A percentile compares a stretch with the other conserved stretches of the same genome.
phyloP scores from a whole-genome alignment of 2,113 vertebrate species.

The Chitala chitala region DNA sequence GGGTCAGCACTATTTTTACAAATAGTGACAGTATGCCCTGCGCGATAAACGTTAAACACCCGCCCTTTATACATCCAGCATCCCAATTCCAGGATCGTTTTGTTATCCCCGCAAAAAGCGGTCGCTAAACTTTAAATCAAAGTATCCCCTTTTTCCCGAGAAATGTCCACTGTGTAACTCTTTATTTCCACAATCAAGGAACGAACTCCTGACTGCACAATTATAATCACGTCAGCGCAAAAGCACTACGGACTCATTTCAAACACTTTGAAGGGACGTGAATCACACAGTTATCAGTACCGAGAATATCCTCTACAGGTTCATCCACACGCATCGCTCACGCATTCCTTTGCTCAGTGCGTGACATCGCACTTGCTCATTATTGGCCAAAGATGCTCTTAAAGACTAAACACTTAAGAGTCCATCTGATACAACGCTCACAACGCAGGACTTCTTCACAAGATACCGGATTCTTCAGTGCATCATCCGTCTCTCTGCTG shows the following conservation, averaged over 20 bases:
- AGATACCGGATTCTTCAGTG: conserved; percentile 32
- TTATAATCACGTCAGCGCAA: conserved; percentile 18
- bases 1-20: conserved; percentile 45
- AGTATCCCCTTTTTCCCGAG: conserved; percentile 6
- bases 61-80: conserved; percentile 46
- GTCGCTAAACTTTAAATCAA: conserved; percentile 44
- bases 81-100: conserved; percentile 32
- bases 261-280: conserved; percentile 46
- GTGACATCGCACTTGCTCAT: too few relatives aligned
- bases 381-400: conserved; percentile 53
- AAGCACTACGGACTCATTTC: conserved; percentile 37
- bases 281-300: conserved; percentile 51
- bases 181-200: conserved; percentile 20
- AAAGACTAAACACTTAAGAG: conserved; percentile 57
- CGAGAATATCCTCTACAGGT: conserved; percentile 44
- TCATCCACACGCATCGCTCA: conserved; percentile 39
- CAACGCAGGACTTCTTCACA: conserved; percentile 38
- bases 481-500: conserved; percentile 32
- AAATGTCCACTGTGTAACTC: conserved; percentile 14
- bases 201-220: conserved; percentile 25
- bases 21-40: conserved; percentile 33
- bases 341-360: conserved; percentile 52
- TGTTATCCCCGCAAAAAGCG: conserved; percentile 17
- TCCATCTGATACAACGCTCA: conserved; percentile 50
- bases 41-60: conserved; percentile 55